These are phyloP conservation scores for Phasia obesa DNA, from an alignment of 2,888 invertebrate species.

Conservation along the genomic window DNA sequence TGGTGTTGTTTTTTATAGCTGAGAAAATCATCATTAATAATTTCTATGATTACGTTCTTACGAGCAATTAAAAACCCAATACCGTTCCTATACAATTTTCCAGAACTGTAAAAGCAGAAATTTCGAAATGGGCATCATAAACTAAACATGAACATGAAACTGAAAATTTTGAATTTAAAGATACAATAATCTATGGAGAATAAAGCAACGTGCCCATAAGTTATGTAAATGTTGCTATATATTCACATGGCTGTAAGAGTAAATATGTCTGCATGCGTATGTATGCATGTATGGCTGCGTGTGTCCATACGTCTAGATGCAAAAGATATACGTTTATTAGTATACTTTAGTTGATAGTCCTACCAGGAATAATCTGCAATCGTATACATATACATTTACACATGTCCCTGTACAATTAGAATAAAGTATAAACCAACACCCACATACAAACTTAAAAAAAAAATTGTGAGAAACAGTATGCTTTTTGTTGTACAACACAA, in stretches of 20 bases:
- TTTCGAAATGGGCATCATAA: slow-evolving; percentile 62
- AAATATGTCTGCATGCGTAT: neutral
- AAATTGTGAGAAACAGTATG: slow-evolving; percentile 26
- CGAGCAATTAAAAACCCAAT: neutral
- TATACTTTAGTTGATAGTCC: slow-evolving; percentile 62
- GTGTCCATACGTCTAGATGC: no score
- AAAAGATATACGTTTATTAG: slow-evolving; percentile 68
- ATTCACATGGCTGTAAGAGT: neutral
- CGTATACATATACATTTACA: neutral
- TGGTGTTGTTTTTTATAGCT: no score
- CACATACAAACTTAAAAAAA: neutral
- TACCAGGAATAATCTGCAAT: slow-evolving; percentile 55
- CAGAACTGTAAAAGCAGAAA: slow-evolving; percentile 20
- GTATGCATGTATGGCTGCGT: neutral
- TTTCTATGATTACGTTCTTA: neutral
- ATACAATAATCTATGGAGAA: slow-evolving; percentile 70
- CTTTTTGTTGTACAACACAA: slow-evolving; percentile 17
- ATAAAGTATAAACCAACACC: slow-evolving; percentile 42
- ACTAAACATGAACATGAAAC: slow-evolving; percentile 64
- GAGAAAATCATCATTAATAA: neutral
- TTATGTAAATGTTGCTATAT: slow-evolving; percentile 58
- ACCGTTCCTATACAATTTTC: neutral
- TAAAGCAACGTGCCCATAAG: slow-evolving; percentile 66
- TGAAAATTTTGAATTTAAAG: slow-evolving; percentile 62
- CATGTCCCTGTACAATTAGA: slow-evolving; percentile 24